Evolutionary conservation across 2,113 vertebrate genomes (phyloP), one percentile per base, ranked within the genome.

Genomic region (Turnix velox): DNA sequence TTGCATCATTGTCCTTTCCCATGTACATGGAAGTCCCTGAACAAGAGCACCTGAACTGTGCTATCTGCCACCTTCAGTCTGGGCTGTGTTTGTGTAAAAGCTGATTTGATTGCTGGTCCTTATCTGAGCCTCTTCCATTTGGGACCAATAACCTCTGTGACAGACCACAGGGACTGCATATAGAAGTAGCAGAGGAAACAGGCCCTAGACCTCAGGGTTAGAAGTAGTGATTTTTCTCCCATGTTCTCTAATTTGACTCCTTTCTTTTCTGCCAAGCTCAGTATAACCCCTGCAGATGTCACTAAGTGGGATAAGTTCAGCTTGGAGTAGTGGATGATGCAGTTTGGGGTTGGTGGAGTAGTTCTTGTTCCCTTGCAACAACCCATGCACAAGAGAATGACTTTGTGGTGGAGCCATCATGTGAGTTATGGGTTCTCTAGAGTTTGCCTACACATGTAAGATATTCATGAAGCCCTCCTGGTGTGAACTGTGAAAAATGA

Each of bases 21-120:
- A 1, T 61, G 63, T 54, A 28, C 0, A 0, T 54, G 55, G 40
- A 68, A 28, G 33, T 28, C 62, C 6, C 4, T n/a, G 23, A 40
- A 48, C 20, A 22, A 67, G 33, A 87, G 33, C 68, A 66, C 30
- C 43, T 52, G 72, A 52, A 20, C 57, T 69, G 12, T 73, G 77
- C 19, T 23, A 14, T 35, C 66, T 91, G 54, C 37, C 6, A 8
- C 17, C 42, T 69, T 85, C 61, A 49, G 61, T 35, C 8, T 86
- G 72, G 40, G 65, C 51, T 86, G 52, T 0, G 2, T 19, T 22
- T 75, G 6, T 72, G 33, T 51, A 62, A 7, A n/a, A 37, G 12
- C 23, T 55, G 30, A 54, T 87, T 12, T 76, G 52, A 43, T 74
- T 74, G 39, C 68, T 75, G 59, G 19, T 71, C 40, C 46, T 85